Percentiles rank a stretch among this genome's conserved stretches.
Conservation (phyloP, 2,888 invertebrate genomes). For the Philonicus albiceps region DNA sequence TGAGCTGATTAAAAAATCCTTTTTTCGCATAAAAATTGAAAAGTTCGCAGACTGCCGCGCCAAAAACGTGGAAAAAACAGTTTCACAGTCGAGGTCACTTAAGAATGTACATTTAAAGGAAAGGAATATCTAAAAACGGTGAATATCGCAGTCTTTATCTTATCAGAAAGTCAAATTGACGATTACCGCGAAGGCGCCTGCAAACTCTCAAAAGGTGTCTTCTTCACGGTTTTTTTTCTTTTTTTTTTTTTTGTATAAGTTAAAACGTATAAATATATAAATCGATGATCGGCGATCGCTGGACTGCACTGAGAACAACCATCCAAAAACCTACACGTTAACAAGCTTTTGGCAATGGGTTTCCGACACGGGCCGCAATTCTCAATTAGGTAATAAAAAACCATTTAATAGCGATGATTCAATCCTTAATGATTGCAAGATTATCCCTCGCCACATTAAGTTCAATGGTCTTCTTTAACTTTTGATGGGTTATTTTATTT, state of each 20-base stretch:
- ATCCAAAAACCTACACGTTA: neutral
- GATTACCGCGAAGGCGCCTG: constrained; percentile 26
- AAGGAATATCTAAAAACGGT: constrained; percentile 11
- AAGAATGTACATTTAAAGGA: constrained; percentile 27
- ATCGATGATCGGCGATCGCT: neutral
- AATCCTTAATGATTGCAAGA: neutral
- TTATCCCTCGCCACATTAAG: neutral
- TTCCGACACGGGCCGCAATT: neutral
- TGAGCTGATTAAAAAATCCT: neutral
- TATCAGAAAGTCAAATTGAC: constrained; percentile 39
- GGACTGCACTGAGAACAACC: neutral
- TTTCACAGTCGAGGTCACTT: neutral
- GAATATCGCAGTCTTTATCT: constrained; percentile 40
- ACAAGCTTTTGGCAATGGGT: neutral
- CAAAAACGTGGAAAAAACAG: neutral
- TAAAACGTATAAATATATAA: neutral
- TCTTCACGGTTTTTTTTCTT: no score
- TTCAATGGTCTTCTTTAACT: neutral
- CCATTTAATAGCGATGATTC: neutral
- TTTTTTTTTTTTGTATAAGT: neutral
- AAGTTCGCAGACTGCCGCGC: neutral
- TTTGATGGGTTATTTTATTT: neutral
- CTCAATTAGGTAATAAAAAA: neutral
- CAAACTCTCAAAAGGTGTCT: constrained; percentile 7
- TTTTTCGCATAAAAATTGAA: neutral